Evolutionary conservation across 2,797 vertebrate species (phyloP).

Genomic region (Gymnoscopelus microlampas): DNA sequence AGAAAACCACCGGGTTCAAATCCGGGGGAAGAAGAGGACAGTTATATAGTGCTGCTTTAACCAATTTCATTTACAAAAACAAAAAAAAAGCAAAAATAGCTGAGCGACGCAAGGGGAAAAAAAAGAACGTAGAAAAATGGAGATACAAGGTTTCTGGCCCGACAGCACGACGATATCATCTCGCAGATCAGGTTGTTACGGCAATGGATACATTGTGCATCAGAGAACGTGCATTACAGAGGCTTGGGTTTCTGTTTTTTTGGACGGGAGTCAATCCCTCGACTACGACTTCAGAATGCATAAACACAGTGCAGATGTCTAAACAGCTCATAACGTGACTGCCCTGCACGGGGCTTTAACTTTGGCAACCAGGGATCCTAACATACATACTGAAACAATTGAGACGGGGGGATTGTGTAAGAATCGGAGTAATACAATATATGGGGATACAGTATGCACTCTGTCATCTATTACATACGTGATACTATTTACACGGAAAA

Average conservation of each 20-base stretch:
- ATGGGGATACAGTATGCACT: constrained; percentile 8
- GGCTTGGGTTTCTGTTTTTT: constrained; percentile 25
- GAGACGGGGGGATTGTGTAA: constrained; percentile 2
- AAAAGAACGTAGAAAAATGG: too few species aligned
- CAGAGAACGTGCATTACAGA: constrained; percentile 21
- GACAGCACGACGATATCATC: neutral
- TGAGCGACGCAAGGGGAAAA: too few species aligned
- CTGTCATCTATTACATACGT: constrained; percentile 14
- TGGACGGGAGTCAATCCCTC: constrained; percentile 10
- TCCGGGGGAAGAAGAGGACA: too few species aligned
- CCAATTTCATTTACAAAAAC: too few species aligned
- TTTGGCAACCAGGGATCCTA: constrained; percentile 4
- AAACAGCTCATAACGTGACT: constrained; percentile 38
- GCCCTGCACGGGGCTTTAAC: constrained; percentile 4
- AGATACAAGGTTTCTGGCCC: too few species aligned
- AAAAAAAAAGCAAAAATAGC: too few species aligned
- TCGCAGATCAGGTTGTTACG: constrained; percentile 35
- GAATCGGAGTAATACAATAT: constrained; percentile 13
- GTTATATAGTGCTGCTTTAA: too few species aligned
- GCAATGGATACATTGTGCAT: constrained; percentile 38
- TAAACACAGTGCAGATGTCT: constrained; percentile 37
- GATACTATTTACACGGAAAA: neutral
- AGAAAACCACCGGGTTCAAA: too few species aligned
- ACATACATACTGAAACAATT: constrained; percentile 19
- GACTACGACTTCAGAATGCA: constrained; percentile 23